Evolutionary conservation across 30 jellyfish, hydroid and myxozoan species (phyloP), one percentile per base, ranked within the genome.

Genomic region (Mastigias papua): DNA sequence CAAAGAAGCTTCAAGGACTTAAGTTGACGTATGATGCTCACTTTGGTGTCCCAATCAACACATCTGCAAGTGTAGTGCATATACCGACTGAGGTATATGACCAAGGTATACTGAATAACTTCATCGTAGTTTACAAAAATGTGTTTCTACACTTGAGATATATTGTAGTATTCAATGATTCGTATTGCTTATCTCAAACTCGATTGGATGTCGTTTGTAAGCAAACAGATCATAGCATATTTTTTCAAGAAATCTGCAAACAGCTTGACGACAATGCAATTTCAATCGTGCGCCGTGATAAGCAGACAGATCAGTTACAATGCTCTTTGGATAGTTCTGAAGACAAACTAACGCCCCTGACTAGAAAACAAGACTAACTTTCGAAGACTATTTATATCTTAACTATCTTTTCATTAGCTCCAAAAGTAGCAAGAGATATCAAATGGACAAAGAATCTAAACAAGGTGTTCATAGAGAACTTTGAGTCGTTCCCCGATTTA

Each of bases 361-460:
- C n/a, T n/a, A n/a, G n/a, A n/a, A n/a, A n/a, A n/a, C n/a, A n/a
- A n/a, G n/a, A n/a, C n/a, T 19, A 60, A 27, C 29, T 21, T 31
- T n/a, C n/a, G n/a, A n/a, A n/a, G 10, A 73, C 34, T 23, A 22
- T 42, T 37, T 73, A 13, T 23, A 4, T 22, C 69, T 73, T 0
- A 16, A n/a, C n/a, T n/a, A 46, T 33, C 34, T 42, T 26, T 11
- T 35, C 30, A 25, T 21, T 71, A 92, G 98, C 78, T 70, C 96
- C 96, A 6, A 80, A 78, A 48, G 98, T 92, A 3, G 96, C 96
- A 26, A 81, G 91, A 35, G 98, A 92, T 63, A 92, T 92, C 62
- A 78, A 92, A 86, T 92, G 98, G 98, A 92, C 98, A 16, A 92
- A 92, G 74, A 78, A 66, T 16, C 82, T 92, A 28, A 92, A 86